A percentile compares a stretch with the other conserved stretches of the same genome.
Conservation (phyloP, 2,797 vertebrate genomes). For the Emydoidea blandingii region DNA sequence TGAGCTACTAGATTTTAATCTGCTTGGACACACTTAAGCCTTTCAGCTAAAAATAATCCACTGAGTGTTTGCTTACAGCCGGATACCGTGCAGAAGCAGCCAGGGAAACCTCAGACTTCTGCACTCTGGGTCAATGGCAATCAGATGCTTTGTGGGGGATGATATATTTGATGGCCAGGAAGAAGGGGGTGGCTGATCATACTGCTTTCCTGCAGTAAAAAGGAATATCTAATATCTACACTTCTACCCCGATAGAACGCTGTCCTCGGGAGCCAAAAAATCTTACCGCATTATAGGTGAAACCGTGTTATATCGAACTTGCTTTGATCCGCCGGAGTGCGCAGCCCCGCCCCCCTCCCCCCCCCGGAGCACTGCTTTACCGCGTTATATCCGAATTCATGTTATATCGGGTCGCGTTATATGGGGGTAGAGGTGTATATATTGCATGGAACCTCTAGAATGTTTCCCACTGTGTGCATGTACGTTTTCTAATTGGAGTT, state of each 20-base stretch:
- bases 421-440: too few species aligned
- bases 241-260: too few species aligned
- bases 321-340: too few species aligned
- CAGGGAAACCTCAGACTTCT: slow-evolving; percentile 46
- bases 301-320: too few species aligned
- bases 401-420: too few species aligned
- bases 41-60: slow-evolving; percentile 26
- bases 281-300: too few species aligned
- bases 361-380: too few species aligned
- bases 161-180: not conserved
- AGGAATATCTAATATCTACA: fast-evolving
- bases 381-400: too few species aligned
- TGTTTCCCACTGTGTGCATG: fast-evolving
- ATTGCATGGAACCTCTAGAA: not conserved
- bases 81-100: slow-evolving; percentile 33
- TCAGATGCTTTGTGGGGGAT: not conserved
- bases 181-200: not conserved
- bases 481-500: not conserved
- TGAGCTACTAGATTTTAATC: slow-evolving; percentile 3
- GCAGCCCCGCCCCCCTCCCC: fast-evolving
- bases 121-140: slow-evolving; percentile 14
- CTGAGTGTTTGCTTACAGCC: not conserved
- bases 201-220: fast-evolving
- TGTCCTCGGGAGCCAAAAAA: too few species aligned
- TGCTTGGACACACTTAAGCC: not conserved